Conservation (phyloP, 2,113 vertebrate species). For the Tachysurus fulvidraco region DNA sequence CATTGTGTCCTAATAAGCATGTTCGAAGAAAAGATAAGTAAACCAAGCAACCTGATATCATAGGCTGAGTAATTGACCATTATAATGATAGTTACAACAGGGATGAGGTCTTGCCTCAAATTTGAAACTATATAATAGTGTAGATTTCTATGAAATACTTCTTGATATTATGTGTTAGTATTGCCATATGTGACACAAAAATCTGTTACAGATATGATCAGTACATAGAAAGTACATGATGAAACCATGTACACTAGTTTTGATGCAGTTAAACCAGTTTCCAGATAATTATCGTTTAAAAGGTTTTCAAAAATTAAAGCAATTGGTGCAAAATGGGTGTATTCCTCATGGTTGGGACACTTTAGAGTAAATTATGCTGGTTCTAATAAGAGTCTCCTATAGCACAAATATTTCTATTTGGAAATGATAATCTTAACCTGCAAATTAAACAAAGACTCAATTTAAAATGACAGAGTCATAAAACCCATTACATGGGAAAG, state of each 20-base stretch:
- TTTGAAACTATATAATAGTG: background rate
- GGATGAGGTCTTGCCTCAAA: background rate
- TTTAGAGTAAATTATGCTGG: background rate
- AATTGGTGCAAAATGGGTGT: background rate
- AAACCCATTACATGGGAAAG: conserved; percentile 21
- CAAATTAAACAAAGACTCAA: background rate
- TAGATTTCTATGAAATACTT: background rate
- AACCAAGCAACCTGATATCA: background rate
- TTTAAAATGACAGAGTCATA: conserved; percentile 44
- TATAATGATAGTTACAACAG: background rate
- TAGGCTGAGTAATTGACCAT: background rate
- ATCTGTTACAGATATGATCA: background rate
- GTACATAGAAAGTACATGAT: background rate
- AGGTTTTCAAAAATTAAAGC: background rate
- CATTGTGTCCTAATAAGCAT: background rate
- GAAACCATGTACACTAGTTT: background rate
- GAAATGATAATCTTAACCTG: background rate
- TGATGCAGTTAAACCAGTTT: background rate
- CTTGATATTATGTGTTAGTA: background rate
- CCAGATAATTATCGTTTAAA: background rate
- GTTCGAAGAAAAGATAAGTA: background rate
- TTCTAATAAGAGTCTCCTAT: background rate
- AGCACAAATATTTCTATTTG: background rate
- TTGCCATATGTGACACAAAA: background rate
- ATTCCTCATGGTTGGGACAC: background rate